Base-by-base conservation (phyloP, 2,113 vertebrate genomes). In the Urocitellus parryii region DNA sequence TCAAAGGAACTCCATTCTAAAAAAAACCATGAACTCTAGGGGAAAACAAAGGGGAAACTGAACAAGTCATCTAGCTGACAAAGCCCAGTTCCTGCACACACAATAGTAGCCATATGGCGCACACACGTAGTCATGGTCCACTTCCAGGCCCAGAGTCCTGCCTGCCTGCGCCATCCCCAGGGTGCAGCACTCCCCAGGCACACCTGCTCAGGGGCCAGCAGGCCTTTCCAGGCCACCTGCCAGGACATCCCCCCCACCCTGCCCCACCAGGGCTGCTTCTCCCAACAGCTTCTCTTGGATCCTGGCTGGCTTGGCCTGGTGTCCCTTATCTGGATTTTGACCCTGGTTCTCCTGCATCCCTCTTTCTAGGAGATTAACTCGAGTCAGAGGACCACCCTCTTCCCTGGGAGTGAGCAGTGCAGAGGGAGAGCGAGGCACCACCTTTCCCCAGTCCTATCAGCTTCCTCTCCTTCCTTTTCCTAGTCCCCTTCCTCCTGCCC, bases 1-100 rank as follows among this genome's bases (percentile, higher is more conserved):
- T 42, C 84, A 37, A 61, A 80, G 48, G 72, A 80, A 92, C 76
- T 76, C 39, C n/a, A 3, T 34, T 53, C 81, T 37, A n/a, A 25
- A 37, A 22, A 70, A 92, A 58, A 2, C 56, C 63, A 80, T 32
- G 61, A 39, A 34, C 25, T 53, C 73, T 29, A 32, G 7, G 48
- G 63, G 13, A 45, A 94, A 81, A 81, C 92, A 92, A 77, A 87
- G 63, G 61, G 61, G 45, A 65, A 82, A 63, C 16, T 11, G 58
- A 53, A 56, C 45, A 5, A 83, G 77, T 48, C 90, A 45, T 34
- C 29, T 34, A 14, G 63, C 29, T 27, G 78, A 65, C 27, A 63
- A 73, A 92, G 76, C 65, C 22, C 0, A 1, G 77, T 39, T 29
- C 89, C 86, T 10, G 56, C 34, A 12, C 11, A 61, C 85, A 37